Conservation (phyloP, 2,113 vertebrate species). For the Microtus ochrogaster region DNA sequence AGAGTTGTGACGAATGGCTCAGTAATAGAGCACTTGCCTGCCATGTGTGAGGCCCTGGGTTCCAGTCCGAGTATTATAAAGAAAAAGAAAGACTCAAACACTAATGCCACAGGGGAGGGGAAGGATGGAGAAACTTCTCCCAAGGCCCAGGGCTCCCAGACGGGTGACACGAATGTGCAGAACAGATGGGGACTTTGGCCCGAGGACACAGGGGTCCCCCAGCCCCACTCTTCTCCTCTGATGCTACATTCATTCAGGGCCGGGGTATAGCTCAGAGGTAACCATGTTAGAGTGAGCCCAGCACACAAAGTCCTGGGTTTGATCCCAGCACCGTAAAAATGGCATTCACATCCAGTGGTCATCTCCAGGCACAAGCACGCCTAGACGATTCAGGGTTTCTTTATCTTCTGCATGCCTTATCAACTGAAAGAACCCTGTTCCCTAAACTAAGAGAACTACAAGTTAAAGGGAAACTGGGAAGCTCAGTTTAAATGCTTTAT, state of each 20-base stretch:
- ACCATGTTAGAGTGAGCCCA: not conserved
- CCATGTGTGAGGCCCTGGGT: not conserved
- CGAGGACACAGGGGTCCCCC: rapidly evolving
- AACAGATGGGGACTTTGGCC: not conserved
- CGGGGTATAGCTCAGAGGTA: not conserved
- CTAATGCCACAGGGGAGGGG: not conserved
- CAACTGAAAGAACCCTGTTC: not conserved
- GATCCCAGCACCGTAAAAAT: not conserved
- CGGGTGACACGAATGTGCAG: rapidly evolving
- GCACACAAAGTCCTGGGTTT: not conserved
- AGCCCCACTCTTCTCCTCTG: rapidly evolving
- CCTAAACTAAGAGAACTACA: not conserved
- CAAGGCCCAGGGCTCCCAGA: rapidly evolving
- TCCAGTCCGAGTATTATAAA: not conserved
- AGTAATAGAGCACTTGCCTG: not conserved
- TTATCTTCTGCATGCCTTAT: not conserved
- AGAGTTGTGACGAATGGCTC: not conserved
- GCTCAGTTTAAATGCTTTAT: rapidly evolving
- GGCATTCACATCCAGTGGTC: too few species aligned
- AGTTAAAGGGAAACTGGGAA: not conserved
- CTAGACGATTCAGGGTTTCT: rapidly evolving
- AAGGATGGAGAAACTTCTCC: rapidly evolving
- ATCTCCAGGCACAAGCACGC: not conserved
- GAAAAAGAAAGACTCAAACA: not conserved
- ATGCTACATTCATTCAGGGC: rapidly evolving